phyloP scores from a whole-genome alignment of 2,888 invertebrate species.

The Drepanosiphum platanoidis region DNA sequence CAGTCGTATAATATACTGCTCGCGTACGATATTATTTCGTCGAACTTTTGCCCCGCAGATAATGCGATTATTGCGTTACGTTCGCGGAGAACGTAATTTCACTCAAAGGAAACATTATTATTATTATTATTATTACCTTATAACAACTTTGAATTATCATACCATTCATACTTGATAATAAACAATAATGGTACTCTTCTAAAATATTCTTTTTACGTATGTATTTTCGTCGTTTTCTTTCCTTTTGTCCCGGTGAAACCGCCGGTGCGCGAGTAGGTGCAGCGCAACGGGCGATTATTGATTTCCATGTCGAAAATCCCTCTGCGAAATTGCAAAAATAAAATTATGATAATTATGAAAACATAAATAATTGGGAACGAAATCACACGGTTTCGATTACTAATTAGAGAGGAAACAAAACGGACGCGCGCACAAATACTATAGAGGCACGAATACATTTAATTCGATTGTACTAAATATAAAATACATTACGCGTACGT shows the following conservation, averaged over 20 bases:
- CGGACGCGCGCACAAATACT: neutral
- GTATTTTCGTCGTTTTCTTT: too few species aligned
- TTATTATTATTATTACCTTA: neutral
- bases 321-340: neutral
- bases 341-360: neutral
- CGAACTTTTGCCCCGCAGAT: too few species aligned
- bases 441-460: neutral
- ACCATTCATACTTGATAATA: too few species aligned
- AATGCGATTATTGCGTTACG: too few species aligned
- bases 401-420: neutral
- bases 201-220: neutral
- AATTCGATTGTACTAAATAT: neutral
- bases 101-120: neutral
- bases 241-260: neutral
- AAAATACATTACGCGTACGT: neutral
- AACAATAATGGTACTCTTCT: neutral
- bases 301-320: neutral
- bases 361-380: neutral
- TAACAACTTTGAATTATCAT: too few species aligned
- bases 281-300: neutral
- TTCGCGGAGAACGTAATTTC: neutral
- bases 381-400: neutral
- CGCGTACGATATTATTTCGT: too few species aligned
- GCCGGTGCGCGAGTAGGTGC: too few species aligned
- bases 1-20: too few species aligned